Evolutionary conservation across 2,113 vertebrate species (phyloP).

Genomic region (Xenotilapia leptura): DNA sequence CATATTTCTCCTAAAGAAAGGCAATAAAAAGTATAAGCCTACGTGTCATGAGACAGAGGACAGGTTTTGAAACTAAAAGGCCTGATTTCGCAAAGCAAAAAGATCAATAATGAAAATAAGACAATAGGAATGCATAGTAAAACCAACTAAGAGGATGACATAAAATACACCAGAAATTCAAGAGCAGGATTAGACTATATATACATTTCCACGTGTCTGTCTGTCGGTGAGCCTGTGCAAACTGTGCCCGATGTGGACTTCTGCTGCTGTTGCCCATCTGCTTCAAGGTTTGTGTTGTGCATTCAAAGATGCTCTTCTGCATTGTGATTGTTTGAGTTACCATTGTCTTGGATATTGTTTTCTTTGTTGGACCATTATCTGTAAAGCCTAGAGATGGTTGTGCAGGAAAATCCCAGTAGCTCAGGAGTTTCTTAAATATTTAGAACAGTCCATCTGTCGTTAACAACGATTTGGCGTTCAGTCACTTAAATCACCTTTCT

Average conservation of each 20-base stretch:
- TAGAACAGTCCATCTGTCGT: background rate
- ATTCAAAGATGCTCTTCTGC: background rate
- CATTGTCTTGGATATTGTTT: background rate
- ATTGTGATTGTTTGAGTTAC: background rate
- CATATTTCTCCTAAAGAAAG: background rate
- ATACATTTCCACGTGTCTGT: background rate
- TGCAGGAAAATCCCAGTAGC: background rate
- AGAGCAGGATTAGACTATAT: background rate
- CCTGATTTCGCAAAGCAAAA: background rate
- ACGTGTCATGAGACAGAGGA: background rate
- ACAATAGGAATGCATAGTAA: background rate
- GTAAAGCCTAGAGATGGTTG: background rate
- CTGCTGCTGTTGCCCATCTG: background rate
- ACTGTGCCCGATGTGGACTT: background rate
- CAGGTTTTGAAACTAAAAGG: background rate
- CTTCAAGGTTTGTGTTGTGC: background rate
- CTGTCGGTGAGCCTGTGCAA: background rate
- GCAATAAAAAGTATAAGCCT: background rate
- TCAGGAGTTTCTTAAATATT: background rate
- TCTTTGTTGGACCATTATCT: background rate
- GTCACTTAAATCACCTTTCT: background rate
- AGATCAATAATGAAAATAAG: background rate
- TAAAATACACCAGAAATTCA: background rate
- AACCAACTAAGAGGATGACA: background rate
- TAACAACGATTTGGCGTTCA: background rate